phyloP scores from a whole-genome alignment of 2,888 invertebrate species.

The Myopa testacea region DNA sequence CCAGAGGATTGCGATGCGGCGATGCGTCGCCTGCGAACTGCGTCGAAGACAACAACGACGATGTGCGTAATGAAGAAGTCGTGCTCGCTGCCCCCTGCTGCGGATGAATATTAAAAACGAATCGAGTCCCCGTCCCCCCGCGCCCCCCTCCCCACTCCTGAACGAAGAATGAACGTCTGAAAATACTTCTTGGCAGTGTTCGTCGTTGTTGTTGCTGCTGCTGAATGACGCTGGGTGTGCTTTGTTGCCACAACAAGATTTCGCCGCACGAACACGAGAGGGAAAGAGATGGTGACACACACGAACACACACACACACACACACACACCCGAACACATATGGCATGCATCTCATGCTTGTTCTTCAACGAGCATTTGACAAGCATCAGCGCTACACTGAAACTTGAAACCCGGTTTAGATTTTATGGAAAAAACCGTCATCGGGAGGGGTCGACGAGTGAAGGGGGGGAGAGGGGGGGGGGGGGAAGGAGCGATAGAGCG shows the following conservation, averaged over 20 bases:
- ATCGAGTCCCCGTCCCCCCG: not conserved
- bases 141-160: not conserved
- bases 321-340: not conserved
- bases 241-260: slow-evolving; percentile 34
- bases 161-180: no score
- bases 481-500: not conserved
- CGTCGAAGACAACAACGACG: slow-evolving; percentile 4
- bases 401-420: no score
- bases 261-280: slow-evolving; percentile 21
- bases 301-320: slow-evolving; percentile 7
- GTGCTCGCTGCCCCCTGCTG: slow-evolving; percentile 41
- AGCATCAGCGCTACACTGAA: no score
- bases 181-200: not conserved
- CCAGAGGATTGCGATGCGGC: slow-evolving; percentile 43
- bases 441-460: no score
- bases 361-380: no score
- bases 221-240: not conserved
- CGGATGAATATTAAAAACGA: slow-evolving; percentile 41
- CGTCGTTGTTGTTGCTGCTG: not conserved
- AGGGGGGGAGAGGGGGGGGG: not conserved
- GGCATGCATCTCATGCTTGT: not conserved
- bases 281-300: slow-evolving; percentile 25
- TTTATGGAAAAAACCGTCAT: no score
- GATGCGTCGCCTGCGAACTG: slow-evolving; percentile 1
- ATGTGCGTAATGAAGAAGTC: slow-evolving; percentile 44